phyloP scores from a whole-genome alignment of 2,797 vertebrate species.

The Eulemur albifrons region DNA sequence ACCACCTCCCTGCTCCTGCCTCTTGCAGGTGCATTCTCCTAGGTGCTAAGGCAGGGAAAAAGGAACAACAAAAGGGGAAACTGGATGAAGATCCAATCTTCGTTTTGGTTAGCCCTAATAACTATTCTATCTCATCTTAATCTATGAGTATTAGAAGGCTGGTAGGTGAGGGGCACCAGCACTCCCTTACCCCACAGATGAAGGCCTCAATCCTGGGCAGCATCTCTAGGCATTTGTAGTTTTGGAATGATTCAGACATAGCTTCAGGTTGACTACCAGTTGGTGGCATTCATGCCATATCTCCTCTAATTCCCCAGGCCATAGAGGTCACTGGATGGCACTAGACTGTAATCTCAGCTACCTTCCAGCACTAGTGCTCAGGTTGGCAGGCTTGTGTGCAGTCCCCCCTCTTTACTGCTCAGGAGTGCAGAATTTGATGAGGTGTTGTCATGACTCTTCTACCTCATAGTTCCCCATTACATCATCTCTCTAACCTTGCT shows the following conservation, averaged over 20 bases:
- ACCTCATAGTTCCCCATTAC: not conserved
- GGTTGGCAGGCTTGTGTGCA: not conserved
- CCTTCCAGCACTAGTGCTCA: not conserved
- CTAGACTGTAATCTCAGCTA: not conserved
- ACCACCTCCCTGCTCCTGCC: not conserved
- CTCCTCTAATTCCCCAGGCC: not conserved
- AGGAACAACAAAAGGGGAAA: not conserved
- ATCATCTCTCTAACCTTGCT: not conserved
- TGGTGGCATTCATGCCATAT: not conserved
- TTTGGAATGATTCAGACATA: not conserved
- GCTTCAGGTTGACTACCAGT: not conserved
- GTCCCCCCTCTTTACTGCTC: not conserved
- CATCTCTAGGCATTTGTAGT: not conserved
- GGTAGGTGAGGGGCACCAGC: not conserved
- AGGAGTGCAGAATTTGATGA: not conserved
- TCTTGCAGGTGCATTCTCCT: not conserved
- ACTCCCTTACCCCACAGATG: no score
- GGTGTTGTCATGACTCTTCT: fast-evolving
- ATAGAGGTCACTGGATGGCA: not conserved
- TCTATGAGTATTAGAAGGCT: not conserved
- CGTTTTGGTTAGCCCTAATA: not conserved
- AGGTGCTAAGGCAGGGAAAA: not conserved
- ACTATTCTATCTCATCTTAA: fast-evolving
- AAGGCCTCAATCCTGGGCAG: not conserved
- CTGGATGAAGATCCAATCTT: not conserved